These are phyloP conservation scores for Podarcis cretensis DNA, from an alignment of 2,113 vertebrate species.

Conservation along the genomic window DNA sequence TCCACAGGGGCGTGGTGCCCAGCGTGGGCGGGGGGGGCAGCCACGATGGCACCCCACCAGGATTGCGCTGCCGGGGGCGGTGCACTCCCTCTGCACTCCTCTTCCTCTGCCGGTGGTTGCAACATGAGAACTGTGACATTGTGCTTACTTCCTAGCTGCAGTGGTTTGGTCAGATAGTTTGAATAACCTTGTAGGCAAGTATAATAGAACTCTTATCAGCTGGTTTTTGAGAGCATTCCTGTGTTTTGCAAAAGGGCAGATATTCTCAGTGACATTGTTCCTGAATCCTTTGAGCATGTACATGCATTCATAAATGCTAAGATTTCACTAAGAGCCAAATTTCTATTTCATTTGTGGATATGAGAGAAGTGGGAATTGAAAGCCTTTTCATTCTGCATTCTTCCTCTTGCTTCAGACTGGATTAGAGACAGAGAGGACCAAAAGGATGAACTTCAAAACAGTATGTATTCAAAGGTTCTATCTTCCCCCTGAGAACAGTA, in stretches of 20 bases:
- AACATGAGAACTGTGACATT: too few species aligned
- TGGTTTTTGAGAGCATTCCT: slow-evolving; percentile 13
- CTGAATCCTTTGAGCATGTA: not conserved
- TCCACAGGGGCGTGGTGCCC: too few species aligned
- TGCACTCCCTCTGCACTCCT: too few species aligned
- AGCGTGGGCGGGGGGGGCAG: too few species aligned
- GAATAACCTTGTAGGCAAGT: slow-evolving; percentile 33
- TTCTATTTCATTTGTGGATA: not conserved
- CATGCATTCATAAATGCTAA: not conserved
- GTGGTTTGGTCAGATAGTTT: slow-evolving; percentile 1
- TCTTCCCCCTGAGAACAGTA: not conserved
- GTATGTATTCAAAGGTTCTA: slow-evolving; percentile 57
- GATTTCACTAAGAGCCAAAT: not conserved
- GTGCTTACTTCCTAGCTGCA: not conserved
- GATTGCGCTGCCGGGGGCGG: too few species aligned
- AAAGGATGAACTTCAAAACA: slow-evolving; percentile 78
- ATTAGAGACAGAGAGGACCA: slow-evolving; percentile 76
- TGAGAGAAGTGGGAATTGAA: not conserved
- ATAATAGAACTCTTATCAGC: slow-evolving; percentile 22
- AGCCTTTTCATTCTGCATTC: slow-evolving; percentile 33
- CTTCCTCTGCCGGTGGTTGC: too few species aligned
- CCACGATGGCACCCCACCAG: too few species aligned
- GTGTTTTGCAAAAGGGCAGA: not conserved
- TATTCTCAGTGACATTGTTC: not conserved
- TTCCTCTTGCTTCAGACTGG: slow-evolving; percentile 64